phyloP scores from a whole-genome alignment of 2,113 vertebrate species.

The Zootoca vivipara region DNA sequence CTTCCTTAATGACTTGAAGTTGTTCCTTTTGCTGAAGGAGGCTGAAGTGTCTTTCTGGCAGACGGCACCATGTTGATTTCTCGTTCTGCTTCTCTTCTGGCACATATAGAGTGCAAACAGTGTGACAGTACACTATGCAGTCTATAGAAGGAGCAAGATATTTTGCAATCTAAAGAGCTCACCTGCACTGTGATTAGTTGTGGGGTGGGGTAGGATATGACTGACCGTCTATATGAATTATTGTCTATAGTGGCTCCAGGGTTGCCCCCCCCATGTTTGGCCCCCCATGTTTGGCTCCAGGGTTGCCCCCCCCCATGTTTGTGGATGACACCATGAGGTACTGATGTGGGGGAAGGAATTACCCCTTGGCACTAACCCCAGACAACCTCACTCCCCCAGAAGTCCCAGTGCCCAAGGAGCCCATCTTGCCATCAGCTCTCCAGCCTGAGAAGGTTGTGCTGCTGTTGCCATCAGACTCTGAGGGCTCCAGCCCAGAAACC shows the following conservation, averaged over 20 bases:
- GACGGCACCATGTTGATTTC: background rate
- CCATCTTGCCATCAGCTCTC: no score
- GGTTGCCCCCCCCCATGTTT: background rate
- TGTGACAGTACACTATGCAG: background rate
- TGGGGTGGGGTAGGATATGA: background rate
- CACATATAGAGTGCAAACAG: background rate
- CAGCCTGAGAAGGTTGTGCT: background rate
- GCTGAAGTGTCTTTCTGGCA: background rate
- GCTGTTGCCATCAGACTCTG: background rate
- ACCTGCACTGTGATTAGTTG: background rate
- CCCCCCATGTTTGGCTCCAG: background rate
- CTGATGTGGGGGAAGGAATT: background rate
- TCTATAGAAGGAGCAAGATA: background rate
- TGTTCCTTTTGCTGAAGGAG: background rate
- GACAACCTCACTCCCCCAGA: background rate
- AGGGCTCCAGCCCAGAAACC: background rate
- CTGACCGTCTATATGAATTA: background rate
- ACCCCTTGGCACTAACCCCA: background rate
- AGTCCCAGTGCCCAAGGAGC: no score
- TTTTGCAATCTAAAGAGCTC: background rate
- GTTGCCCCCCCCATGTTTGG: background rate
- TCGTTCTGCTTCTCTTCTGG: background rate
- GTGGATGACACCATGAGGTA: background rate
- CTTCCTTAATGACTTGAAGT: background rate
- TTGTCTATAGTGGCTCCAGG: no score